Conservation (phyloP, 2,888 invertebrate species). For the Meteorus colon region DNA sequence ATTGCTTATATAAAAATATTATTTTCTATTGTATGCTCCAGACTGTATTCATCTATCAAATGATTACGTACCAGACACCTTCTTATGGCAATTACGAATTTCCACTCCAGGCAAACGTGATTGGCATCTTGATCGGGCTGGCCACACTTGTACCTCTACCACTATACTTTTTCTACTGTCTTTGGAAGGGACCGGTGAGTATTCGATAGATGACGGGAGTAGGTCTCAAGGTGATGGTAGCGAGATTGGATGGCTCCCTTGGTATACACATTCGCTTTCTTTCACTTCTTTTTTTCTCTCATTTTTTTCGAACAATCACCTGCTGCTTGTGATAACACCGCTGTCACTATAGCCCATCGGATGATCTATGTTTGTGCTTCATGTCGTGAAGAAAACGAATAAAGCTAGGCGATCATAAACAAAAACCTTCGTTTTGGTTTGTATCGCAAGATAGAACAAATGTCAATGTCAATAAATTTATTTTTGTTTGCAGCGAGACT, state of each 20-base stretch:
- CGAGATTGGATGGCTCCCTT: conserved; percentile 15
- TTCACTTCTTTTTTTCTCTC: conserved; percentile 6
- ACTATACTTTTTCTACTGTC: conserved; percentile 76
- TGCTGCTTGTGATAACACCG: conserved; percentile 10
- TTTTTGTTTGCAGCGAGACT: conserved; percentile 58
- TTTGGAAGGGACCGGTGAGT: conserved; percentile 73
- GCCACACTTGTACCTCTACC: conserved; percentile 83
- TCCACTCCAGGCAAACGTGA: conserved; percentile 81
- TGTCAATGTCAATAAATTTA: conserved; percentile 26
- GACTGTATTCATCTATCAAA: conserved; percentile 84
- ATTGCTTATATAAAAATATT: background rate
- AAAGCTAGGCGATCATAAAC: conserved; percentile 7
- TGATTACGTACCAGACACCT: conserved; percentile 79
- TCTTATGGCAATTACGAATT: conserved; percentile 80
- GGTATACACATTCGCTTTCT: conserved; percentile 10
- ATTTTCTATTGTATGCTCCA: conserved; percentile 63
- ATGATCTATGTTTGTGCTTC: conserved; percentile 21
- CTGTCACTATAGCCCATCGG: conserved; percentile 17
- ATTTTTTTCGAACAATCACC: conserved; percentile 1
- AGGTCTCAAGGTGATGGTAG: conserved; percentile 4
- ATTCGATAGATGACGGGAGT: conserved; percentile 7
- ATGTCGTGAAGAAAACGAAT: conserved; percentile 22
- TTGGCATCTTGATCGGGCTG: conserved; percentile 84
- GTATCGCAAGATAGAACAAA: conserved; percentile 9
- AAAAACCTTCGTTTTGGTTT: background rate